Evolutionary conservation across 2,888 invertebrate species (phyloP), one percentile per base, ranked within the genome.

Genomic region (Lepidocyrtinus sp.): DNA sequence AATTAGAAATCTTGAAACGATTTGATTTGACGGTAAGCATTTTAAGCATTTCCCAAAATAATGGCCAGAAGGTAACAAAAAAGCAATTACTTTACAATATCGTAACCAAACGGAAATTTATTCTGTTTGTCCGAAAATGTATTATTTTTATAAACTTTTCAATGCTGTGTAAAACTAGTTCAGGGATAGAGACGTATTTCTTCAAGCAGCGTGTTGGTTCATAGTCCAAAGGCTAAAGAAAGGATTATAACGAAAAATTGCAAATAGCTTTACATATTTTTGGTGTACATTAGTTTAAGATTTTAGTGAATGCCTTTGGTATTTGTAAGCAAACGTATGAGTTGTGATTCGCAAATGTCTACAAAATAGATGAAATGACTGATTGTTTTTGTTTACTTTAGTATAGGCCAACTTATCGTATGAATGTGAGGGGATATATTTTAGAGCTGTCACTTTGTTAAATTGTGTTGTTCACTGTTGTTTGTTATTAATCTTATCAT

Each of bases 341-440:
- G n/a, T n/a, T n/a, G n/a, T n/a, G n/a, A n/a, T n/a, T n/a, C n/a
- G n/a, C n/a, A n/a, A 50, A 25, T 22, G 62, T 45, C 19, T 70
- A 45, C 24, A 64, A 45, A 64, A 64, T 63, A 1, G 68, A 21
- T 46, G 15, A 69, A 55, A 69, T 64, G 76, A 76, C 76, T 76
- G 76, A 76, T 69, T 76, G 76, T 17, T 36, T 72, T 55, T 61
- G 50, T n/a, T 24, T 67, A 67, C 7, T 69, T 26, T 24, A 50
- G n/a, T n/a, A n/a, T n/a, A 50, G 50, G 50, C 17, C 50, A 50
- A 50, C 50, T n/a, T 27, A 70, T 15, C 45, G 78, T 62, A 55
- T 78, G 78, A 78, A 78, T 78, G 78, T 24, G 69, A 78, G 78
- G 78, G 78, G 73, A 69, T 73, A 24, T 71, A 36, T 62, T 45